phyloP scores from a whole-genome alignment of 2,797 vertebrate genomes.

The Taenioides sp. region DNA sequence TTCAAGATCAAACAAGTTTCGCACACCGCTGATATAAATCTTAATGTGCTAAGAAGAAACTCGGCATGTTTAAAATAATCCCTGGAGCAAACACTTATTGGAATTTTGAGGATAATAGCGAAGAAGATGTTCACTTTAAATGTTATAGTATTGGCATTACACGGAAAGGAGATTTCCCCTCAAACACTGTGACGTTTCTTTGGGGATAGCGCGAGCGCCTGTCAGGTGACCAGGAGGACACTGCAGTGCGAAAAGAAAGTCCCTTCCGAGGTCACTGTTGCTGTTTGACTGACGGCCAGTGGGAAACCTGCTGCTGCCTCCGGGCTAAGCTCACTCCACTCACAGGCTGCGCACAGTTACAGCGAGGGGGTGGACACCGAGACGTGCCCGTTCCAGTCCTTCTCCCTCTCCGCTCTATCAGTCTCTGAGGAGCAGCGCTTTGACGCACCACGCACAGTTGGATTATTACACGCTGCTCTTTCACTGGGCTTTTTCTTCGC shows the following conservation, averaged over 20 bases:
- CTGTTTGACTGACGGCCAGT: constrained; percentile 52
- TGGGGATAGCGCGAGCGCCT: constrained; percentile 37
- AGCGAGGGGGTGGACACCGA: constrained; percentile 50
- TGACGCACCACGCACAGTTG: constrained; percentile 70
- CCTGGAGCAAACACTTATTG: neutral
- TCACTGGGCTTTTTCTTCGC: constrained; percentile 37
- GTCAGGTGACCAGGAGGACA: constrained; percentile 63
- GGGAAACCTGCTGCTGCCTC: constrained; percentile 55
- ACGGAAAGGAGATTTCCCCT: neutral
- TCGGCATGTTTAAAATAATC: neutral
- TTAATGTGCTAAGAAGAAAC: neutral
- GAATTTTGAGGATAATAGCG: neutral
- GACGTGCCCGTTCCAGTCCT: constrained; percentile 52
- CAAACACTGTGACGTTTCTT: constrained; percentile 45
- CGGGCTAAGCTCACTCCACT: constrained; percentile 39
- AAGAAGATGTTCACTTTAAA: neutral
- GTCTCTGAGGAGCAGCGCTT: constrained; percentile 66
- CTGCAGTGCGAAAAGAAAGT: constrained; percentile 58
- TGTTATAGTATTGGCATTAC: neutral
- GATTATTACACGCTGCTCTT: constrained; percentile 67
- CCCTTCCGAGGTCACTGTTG: constrained; percentile 59
- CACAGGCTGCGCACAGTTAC: constrained; percentile 23
- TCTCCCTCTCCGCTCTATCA: constrained; percentile 26
- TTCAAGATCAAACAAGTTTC: neutral
- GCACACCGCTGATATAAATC: neutral